Evolutionary conservation across 2,113 vertebrate genomes (phyloP).

Genomic region (Eulemur macaco): DNA sequence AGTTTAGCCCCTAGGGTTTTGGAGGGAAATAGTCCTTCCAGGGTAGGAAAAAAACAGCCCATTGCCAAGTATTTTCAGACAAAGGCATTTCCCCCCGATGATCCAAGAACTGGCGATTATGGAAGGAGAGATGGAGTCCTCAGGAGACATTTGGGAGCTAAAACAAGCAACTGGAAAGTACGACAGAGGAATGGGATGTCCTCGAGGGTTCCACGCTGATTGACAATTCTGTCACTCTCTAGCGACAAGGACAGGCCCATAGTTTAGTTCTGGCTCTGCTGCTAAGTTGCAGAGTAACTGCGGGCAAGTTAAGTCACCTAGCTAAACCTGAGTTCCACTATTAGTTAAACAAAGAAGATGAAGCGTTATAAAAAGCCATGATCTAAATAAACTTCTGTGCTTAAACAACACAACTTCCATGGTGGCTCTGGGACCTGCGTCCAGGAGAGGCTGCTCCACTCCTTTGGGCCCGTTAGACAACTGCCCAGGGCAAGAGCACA

Average conservation of each 20-base stretch:
- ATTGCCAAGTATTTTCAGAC: conserved; percentile 46
- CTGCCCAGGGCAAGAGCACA: not conserved
- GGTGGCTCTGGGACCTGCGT: not conserved
- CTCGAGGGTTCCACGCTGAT: fast-evolving
- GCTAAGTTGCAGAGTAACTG: not conserved
- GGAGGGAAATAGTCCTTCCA: conserved; percentile 54
- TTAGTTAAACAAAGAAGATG: not conserved
- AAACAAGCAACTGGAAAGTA: not conserved
- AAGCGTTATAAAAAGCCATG: not conserved
- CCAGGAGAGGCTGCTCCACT: not conserved
- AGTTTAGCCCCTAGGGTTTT: conserved; percentile 21
- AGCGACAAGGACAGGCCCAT: not conserved
- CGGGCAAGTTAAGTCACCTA: not conserved
- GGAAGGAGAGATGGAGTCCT: not conserved
- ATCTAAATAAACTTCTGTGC: not conserved
- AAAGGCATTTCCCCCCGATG: not conserved
- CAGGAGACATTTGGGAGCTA: not conserved
- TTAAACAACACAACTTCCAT: not conserved
- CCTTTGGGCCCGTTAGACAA: not conserved
- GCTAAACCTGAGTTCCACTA: not conserved
- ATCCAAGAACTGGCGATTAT: not conserved
- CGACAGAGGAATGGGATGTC: not conserved
- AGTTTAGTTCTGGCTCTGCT: not conserved
- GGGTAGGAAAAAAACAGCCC: not conserved
- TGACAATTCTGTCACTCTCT: not conserved